Percentiles rank a stretch among this genome's conserved stretches.
phyloP scores from a whole-genome alignment of 2,113 vertebrate species.

The Neolamprologus devosi region DNA sequence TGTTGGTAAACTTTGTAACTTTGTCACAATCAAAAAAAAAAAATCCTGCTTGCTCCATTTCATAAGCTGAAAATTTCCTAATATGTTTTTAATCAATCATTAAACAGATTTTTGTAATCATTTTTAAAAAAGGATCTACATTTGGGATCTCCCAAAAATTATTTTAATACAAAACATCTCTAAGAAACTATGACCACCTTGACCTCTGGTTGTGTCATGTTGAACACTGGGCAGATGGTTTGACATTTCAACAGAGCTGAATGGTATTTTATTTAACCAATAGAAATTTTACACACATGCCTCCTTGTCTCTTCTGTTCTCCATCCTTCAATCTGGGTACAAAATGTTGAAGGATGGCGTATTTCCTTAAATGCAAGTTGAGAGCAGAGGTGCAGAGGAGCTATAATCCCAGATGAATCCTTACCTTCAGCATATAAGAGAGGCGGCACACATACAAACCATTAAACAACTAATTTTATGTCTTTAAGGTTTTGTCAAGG shows the following conservation, averaged over 20 bases:
- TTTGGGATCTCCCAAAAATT: not conserved
- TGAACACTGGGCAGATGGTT: not conserved
- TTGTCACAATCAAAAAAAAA: not conserved
- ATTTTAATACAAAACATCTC: not conserved
- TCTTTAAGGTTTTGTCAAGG: not conserved
- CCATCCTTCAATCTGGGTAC: not conserved
- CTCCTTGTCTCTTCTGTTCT: not conserved
- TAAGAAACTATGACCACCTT: not conserved
- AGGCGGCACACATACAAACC: accelerated
- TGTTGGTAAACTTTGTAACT: not conserved
- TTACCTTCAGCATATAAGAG: not conserved
- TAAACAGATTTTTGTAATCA: not conserved
- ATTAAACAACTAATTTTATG: not conserved
- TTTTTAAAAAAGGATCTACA: not conserved
- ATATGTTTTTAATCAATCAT: not conserved
- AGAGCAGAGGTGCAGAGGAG: accelerated
- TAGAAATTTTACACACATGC: not conserved
- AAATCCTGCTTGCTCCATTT: not conserved
- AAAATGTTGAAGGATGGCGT: not conserved
- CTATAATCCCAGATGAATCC: not conserved
- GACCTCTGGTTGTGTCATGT: not conserved
- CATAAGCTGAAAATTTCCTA: not conserved
- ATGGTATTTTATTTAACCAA: not conserved
- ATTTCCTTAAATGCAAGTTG: not conserved
- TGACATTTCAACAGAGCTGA: not conserved